Percentiles rank a stretch among this genome's conserved stretches.
Conservation (phyloP, 2,888 invertebrate genomes). For the Melanophora roralis region DNA sequence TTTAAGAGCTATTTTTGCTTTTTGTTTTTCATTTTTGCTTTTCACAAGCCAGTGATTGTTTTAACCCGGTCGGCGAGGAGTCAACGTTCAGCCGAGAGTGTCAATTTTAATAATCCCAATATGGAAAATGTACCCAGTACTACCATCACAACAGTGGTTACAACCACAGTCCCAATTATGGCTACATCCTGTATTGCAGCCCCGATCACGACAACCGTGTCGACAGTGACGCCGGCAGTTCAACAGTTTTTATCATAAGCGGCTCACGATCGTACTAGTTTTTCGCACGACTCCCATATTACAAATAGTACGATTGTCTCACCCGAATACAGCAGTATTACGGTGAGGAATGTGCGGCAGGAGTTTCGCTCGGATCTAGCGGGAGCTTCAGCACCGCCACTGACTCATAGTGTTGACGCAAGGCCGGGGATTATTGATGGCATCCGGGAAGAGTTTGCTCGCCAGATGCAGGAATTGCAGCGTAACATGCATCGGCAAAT, state of each 20-base stretch:
- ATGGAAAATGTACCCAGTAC: neutral
- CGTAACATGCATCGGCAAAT: neutral
- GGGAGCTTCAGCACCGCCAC: neutral
- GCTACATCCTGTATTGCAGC: neutral
- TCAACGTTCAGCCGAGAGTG: neutral
- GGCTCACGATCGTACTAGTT: neutral
- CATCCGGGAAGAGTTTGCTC: neutral
- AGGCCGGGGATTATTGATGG: neutral
- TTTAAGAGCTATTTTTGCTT: too few species aligned
- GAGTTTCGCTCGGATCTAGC: neutral
- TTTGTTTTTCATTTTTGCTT: too few species aligned
- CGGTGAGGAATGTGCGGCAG: neutral
- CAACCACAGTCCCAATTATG: neutral
- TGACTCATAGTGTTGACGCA: neutral
- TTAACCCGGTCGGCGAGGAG: neutral
- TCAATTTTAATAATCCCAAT: neutral
- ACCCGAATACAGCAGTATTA: neutral
- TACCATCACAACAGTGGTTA: too few species aligned
- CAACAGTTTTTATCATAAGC: neutral
- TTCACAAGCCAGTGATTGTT: neutral
- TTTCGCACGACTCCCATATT: neutral
- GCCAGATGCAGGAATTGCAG: neutral
- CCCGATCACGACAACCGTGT: neutral
- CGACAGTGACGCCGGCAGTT: neutral
- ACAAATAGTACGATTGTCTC: neutral